Evolutionary conservation across 2,888 invertebrate species (phyloP).

Genomic region (Acanthosepion pharaonis): DNA sequence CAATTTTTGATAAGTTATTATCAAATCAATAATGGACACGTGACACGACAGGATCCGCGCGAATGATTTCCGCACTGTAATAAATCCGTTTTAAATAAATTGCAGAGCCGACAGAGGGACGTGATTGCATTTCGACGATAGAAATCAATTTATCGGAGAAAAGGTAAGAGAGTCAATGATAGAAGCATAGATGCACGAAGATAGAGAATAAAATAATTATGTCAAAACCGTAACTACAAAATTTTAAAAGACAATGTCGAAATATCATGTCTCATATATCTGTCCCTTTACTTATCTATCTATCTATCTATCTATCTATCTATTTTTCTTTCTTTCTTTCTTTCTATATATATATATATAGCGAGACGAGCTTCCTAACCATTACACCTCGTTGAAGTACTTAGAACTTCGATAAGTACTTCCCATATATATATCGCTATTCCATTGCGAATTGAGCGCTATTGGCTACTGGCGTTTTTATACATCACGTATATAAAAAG

Average conservation of each 20-base stretch:
- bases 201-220: background rate
- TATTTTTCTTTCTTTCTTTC: too few species aligned
- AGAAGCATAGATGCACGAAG: background rate
- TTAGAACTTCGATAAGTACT: too few species aligned
- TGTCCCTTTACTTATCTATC: too few species aligned
- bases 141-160: background rate
- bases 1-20: background rate
- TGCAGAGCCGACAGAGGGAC: background rate
- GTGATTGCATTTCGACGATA: background rate
- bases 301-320: too few species aligned
- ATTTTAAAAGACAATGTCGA: background rate
- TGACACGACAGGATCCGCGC: background rate
- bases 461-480: too few species aligned
- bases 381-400: too few species aligned
- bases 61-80: background rate
- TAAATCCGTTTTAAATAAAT: background rate
- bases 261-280: too few species aligned
- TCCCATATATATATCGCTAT: too few species aligned
- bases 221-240: background rate
- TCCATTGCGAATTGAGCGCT: too few species aligned
- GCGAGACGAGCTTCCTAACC: too few species aligned
- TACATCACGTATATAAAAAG: too few species aligned
- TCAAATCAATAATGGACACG: background rate
- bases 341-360: too few species aligned
- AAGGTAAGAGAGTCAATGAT: background rate